Evolutionary conservation across 1,140 invertebrate genomes (phyloP), one percentile per base, ranked within the genome.

Genomic region (Lethrus apterus): DNA sequence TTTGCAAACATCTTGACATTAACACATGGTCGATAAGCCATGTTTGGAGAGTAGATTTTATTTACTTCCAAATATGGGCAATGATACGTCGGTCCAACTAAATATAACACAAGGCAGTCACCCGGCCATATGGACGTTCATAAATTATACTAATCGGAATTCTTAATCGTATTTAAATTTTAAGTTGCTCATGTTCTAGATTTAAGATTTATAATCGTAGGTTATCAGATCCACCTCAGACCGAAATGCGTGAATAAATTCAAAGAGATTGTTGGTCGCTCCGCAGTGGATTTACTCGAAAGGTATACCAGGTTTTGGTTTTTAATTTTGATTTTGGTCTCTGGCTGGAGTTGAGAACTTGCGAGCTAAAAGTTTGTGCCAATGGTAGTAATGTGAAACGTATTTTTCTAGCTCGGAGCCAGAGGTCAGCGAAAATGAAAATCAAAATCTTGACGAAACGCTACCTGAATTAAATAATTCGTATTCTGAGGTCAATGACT

Each of bases 361-460:
- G 51, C 53, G 29, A 44, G 10, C 44, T 35, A 19, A 26, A 44
- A 44, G 7, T 20, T 14, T 11, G n/a, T 2, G 32, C 20, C 15
- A 20, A 20, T n/a, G 9, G 3, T 19, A 26, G 31, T 36, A 32
- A 20, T 13, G 19, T 40, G 23, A 42, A 40, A 42, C 50, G 38
- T 56, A 48, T 64, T 63, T 57, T 65, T 65, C 51, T 56, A 65
- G 61, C 50, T 55, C 54, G 30, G 51, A 59, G 48, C 48, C 51
- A 54, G 50, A 54, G 31, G 51, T 41, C 51, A 52, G 29, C 38
- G 47, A 40, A 53, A 46, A 26, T n/a, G 40, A 8, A 26, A 21
- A 29, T 8, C 24, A 29, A 7, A 29, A 29, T 15, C 15, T 24
- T 18, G 18, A 14, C 21, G 15, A 42, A 13, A 40, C 18, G 36